Evolutionary conservation across 2,797 vertebrate species (phyloP).

Genomic region (Miichthys miiuy): DNA sequence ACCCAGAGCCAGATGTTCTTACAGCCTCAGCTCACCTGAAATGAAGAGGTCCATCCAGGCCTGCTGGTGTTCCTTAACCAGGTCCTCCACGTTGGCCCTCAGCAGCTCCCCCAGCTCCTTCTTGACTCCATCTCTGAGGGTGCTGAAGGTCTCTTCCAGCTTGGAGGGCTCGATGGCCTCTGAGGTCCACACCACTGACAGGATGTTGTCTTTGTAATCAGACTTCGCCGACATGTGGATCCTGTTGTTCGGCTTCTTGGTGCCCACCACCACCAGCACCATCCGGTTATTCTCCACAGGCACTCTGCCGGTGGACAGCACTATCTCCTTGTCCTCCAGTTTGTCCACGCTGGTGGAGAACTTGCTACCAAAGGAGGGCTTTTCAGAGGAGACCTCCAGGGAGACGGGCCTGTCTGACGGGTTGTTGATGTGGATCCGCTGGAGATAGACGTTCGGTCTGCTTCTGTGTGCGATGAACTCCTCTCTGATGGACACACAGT

Average conservation of each 20-base stretch:
- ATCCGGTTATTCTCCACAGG: slow-evolving; percentile 82
- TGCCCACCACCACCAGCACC: slow-evolving; percentile 90
- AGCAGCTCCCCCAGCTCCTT: slow-evolving; percentile 92
- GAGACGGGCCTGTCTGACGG: slow-evolving; percentile 86
- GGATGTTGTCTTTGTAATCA: slow-evolving; percentile 87
- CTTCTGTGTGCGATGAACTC: slow-evolving; percentile 93
- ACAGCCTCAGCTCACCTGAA: slow-evolving; percentile 87
- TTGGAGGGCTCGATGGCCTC: slow-evolving; percentile 85
- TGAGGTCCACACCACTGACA: slow-evolving; percentile 91
- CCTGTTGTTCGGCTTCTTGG: slow-evolving; percentile 86
- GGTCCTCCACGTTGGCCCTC: slow-evolving; percentile 84
- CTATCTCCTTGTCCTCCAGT: slow-evolving; percentile 89
- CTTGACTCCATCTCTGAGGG: slow-evolving; percentile 87
- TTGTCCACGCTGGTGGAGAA: slow-evolving; percentile 89
- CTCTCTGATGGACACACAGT: slow-evolving; percentile 91
- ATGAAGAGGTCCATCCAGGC: slow-evolving; percentile 96
- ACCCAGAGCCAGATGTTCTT: neutral
- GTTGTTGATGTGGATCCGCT: slow-evolving; percentile 91
- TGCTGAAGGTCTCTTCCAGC: slow-evolving; percentile 87
- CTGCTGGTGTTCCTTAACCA: slow-evolving; percentile 91
- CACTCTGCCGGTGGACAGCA: slow-evolving; percentile 89
- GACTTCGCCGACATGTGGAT: slow-evolving; percentile 91
- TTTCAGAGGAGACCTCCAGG: slow-evolving; percentile 83
- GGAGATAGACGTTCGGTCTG: slow-evolving; percentile 90
- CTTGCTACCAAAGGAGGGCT: slow-evolving; percentile 75